Conservation (phyloP, 2,888 invertebrate genomes). For the Lasioglossum zephyrum region DNA sequence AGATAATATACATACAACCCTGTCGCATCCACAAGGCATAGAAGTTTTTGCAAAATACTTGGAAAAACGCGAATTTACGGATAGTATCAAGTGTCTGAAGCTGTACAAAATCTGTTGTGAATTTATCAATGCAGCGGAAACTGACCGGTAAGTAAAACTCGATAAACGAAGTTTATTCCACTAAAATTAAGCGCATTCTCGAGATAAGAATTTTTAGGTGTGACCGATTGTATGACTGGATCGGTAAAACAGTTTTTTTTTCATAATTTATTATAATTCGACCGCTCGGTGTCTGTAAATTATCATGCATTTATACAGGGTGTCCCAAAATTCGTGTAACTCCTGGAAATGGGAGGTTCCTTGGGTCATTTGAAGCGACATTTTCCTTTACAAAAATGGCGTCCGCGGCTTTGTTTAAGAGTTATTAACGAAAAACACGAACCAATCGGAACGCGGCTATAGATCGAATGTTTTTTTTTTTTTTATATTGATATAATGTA, state of each 20-base stretch:
- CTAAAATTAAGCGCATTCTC: not conserved
- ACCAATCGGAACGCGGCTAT: no score
- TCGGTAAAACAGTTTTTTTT: slow-evolving; percentile 7
- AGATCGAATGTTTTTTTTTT: no score
- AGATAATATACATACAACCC: slow-evolving; percentile 73
- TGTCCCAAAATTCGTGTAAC: no score
- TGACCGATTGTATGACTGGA: not conserved
- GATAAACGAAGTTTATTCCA: not conserved
- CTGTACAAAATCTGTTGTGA: slow-evolving; percentile 73
- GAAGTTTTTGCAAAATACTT: slow-evolving; percentile 75
- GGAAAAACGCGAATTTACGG: slow-evolving; percentile 54
- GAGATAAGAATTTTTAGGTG: not conserved
- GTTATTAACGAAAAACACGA: no score
- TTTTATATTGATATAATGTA: no score
- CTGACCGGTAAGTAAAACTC: slow-evolving; percentile 61
- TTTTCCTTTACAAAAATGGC: no score
- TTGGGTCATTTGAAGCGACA: no score
- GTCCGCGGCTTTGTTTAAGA: no score
- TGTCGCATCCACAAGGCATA: slow-evolving; percentile 68
- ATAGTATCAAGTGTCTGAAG: slow-evolving; percentile 72
- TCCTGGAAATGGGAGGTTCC: no score
- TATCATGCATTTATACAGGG: not conserved
- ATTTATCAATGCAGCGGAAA: slow-evolving; percentile 60
- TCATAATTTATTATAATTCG: not conserved
- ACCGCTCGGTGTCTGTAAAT: not conserved